A percentile compares a stretch with the other conserved stretches of the same genome.
Conservation (phyloP, 2,888 invertebrate species). For the Drosophila pseudotalamancana region DNA sequence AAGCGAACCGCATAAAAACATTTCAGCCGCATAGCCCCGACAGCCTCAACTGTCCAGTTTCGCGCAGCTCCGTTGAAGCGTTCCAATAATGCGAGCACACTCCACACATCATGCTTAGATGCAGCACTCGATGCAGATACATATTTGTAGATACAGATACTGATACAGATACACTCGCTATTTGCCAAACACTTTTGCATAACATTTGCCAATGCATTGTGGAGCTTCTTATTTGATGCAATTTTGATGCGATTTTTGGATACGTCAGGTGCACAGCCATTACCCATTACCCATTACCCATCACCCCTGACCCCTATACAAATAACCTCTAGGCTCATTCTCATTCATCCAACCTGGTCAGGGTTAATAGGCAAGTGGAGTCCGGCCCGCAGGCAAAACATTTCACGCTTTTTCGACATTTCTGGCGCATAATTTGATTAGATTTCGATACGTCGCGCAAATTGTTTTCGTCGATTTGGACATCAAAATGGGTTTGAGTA, state of each 20-base stretch:
- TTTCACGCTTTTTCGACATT: slow-evolving; percentile 77
- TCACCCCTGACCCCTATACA: slow-evolving; percentile 2
- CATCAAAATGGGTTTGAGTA: slow-evolving; percentile 5
- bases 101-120: slow-evolving; percentile 22
- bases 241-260: slow-evolving; percentile 67
- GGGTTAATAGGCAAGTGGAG: slow-evolving; percentile 53
- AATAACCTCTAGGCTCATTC: neutral
- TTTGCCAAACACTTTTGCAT: slow-evolving; percentile 78
- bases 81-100: slow-evolving; percentile 51
- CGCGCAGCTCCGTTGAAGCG: slow-evolving; percentile 40
- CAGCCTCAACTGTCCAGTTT: too few species aligned
- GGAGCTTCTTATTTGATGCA: slow-evolving; percentile 68
- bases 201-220: slow-evolving; percentile 72
- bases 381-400: slow-evolving; percentile 58
- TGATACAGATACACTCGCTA: slow-evolving; percentile 33
- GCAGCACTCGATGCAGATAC: slow-evolving; percentile 14
- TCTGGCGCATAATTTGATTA: slow-evolving; percentile 76
- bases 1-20: slow-evolving; percentile 79
- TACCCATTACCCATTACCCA: neutral
- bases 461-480: slow-evolving; percentile 64
- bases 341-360: neutral
- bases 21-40: slow-evolving; percentile 52
- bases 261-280: slow-evolving; percentile 14
- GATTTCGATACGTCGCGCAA: slow-evolving; percentile 69
- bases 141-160: slow-evolving; percentile 18